These are phyloP conservation scores for Platysteira castanea DNA, from an alignment of 2,113 vertebrate genomes.

Conservation along the genomic window DNA sequence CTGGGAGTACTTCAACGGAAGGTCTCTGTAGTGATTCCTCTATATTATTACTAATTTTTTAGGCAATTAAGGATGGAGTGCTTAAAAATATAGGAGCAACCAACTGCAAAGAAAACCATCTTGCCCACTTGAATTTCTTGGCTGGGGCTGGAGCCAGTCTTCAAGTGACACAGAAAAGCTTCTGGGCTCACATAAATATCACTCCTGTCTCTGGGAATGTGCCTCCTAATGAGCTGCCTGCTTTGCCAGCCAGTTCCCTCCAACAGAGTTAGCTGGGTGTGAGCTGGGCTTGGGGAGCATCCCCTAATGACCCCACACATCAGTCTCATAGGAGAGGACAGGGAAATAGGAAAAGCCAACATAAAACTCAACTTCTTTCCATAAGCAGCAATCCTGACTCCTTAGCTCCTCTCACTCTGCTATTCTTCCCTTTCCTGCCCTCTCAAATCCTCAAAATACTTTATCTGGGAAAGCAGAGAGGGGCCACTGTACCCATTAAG, in stretches of 20 bases:
- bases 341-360: neutral
- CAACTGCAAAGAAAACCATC: neutral
- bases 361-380: neutral
- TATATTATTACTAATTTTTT: neutral
- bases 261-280: accelerated
- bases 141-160: neutral
- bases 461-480: neutral
- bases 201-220: neutral
- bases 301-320: neutral
- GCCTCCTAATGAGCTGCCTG: neutral
- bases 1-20: neutral
- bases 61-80: neutral
- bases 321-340: neutral
- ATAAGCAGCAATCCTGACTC: neutral
- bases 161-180: neutral
- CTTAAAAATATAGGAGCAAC: neutral
- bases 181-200: neutral
- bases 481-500: neutral
- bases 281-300: neutral
- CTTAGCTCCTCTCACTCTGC: neutral
- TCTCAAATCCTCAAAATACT: neutral
- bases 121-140: neutral
- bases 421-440: neutral
- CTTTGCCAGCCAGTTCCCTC: neutral
- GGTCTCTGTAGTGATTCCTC: neutral